Percentiles rank a stretch among this genome's conserved stretches.
These are phyloP conservation scores for Bungarus multicinctus DNA, from an alignment of 2,113 vertebrate genomes.

Conservation along the genomic window DNA sequence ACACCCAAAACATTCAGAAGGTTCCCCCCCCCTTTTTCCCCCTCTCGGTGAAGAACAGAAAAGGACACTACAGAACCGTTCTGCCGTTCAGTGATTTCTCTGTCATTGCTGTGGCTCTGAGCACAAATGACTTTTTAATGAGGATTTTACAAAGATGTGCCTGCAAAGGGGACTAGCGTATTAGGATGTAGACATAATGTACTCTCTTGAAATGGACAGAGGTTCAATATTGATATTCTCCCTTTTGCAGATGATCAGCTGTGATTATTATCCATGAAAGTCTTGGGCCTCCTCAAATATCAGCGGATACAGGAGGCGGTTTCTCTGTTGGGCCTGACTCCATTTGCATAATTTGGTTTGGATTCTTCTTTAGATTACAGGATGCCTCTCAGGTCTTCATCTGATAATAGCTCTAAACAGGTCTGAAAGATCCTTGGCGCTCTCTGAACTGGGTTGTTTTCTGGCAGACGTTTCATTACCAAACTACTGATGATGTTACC, in stretches of 20 bases:
- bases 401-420: neutral
- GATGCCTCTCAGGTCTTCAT: neutral
- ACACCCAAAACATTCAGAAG: accelerated
- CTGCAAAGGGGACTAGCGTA: slow-evolving; percentile 17
- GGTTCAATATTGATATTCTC: neutral
- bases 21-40: neutral
- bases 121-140: slow-evolving; percentile 32
- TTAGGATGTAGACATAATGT: neutral
- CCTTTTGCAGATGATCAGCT: neutral
- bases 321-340: neutral
- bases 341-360: neutral
- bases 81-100: slow-evolving; percentile 25
- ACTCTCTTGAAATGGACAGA: neutral
- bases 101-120: slow-evolving; percentile 40
- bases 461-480: neutral
- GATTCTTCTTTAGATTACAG: neutral
- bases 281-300: neutral
- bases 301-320: neutral
- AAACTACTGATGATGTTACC: neutral
- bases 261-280: slow-evolving; percentile 16
- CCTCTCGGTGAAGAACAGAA: slow-evolving; percentile 25
- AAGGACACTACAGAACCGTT: slow-evolving; percentile 47
- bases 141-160: slow-evolving; percentile 39
- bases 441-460: neutral
- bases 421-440: neutral